Conservation (phyloP, 2,113 vertebrate species). For the Aythya baeri region DNA sequence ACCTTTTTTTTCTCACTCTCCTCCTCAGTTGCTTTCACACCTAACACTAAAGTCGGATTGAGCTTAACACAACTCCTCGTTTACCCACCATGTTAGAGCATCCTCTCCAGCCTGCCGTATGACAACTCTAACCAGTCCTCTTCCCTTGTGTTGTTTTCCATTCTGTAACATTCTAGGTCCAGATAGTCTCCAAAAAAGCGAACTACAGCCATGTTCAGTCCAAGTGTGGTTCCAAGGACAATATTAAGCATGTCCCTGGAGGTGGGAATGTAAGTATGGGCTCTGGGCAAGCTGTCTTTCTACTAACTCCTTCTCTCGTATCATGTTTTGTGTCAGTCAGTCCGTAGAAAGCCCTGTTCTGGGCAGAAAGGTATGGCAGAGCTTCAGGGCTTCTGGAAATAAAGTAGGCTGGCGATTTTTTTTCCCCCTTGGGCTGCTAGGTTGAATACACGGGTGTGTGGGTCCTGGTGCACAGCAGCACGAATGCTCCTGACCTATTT, state of each 20-base stretch:
- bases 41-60: neutral
- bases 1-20: neutral
- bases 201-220: conserved; percentile 99
- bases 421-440: rapidly evolving
- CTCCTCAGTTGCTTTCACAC: conserved; percentile 3
- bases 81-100: neutral
- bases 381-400: neutral
- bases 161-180: conserved; percentile 92
- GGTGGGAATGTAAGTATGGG: conserved; percentile 98
- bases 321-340: neutral
- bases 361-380: neutral
- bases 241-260: conserved; percentile 99
- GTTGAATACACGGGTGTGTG: rapidly evolving
- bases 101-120: conserved; percentile 4
- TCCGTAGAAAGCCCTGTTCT: neutral
- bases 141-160: conserved; percentile 79
- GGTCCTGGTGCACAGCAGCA: rapidly evolving
- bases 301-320: conserved; percentile 31
- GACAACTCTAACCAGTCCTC: conserved; percentile 74
- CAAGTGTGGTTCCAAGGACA: conserved; percentile 99
- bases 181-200: conserved; percentile 98
- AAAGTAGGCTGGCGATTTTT: neutral
- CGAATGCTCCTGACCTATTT: rapidly evolving
- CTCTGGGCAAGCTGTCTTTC: conserved; percentile 32
- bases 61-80: neutral